phyloP scores from a whole-genome alignment of 2,113 vertebrate genomes.

The Podiceps cristatus region DNA sequence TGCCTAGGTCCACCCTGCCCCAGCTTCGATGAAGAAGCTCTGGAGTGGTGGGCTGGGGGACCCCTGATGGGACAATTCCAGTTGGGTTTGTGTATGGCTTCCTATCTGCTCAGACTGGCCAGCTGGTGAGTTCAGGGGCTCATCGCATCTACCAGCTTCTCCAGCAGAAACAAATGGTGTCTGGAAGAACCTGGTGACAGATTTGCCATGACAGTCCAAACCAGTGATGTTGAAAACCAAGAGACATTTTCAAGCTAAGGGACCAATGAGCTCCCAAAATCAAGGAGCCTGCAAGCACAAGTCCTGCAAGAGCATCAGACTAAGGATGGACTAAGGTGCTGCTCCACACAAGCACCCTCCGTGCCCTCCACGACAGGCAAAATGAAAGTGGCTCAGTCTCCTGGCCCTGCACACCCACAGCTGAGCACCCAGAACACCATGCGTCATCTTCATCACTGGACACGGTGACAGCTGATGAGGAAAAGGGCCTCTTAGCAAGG shows the following conservation, averaged over 20 bases:
- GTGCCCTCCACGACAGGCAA: rapidly evolving
- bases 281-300: background rate
- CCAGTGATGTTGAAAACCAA: background rate
- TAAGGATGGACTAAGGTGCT: background rate
- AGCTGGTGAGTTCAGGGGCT: background rate
- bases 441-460: rapidly evolving
- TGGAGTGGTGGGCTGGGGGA: rapidly evolving
- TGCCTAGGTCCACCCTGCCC: background rate
- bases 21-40: background rate
- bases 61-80: background rate
- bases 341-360: background rate
- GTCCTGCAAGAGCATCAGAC: background rate
- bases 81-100: background rate
- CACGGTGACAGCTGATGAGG: background rate
- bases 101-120: background rate
- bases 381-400: background rate
- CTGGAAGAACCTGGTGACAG: background rate
- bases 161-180: background rate
- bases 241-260: background rate
- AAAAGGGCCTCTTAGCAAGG: background rate
- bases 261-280: background rate
- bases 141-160: background rate
- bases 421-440: rapidly evolving
- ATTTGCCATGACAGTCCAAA: background rate
- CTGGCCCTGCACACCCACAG: background rate